phyloP scores from a whole-genome alignment of 2,888 invertebrate genomes.

The Cosmia pyralina region DNA sequence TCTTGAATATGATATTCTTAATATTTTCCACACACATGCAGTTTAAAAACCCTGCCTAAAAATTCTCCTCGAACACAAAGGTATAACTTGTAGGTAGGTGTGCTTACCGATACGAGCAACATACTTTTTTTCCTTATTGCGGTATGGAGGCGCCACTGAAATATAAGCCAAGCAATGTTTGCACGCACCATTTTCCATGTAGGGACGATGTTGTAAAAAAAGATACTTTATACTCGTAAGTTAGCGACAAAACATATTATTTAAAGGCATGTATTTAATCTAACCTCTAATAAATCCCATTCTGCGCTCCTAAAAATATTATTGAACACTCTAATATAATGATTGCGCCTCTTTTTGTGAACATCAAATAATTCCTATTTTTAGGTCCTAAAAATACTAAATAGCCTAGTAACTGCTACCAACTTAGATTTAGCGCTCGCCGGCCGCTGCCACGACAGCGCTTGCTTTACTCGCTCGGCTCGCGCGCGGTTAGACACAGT shows the following conservation, averaged over 20 bases:
- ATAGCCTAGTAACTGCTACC: not conserved
- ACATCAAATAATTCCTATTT: not conserved
- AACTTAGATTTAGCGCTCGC: not conserved
- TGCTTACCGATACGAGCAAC: conserved; percentile 42
- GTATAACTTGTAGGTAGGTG: conserved; percentile 43
- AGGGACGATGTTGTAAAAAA: conserved; percentile 29
- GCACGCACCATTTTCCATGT: conserved; percentile 41
- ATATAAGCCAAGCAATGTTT: conserved; percentile 46
- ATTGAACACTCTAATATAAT: not conserved
- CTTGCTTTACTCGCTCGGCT: not conserved
- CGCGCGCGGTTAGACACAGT: not conserved
- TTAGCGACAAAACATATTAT: not conserved
- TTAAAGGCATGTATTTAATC: not conserved
- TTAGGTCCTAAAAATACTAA: not conserved
- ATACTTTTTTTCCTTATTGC: conserved; percentile 50
- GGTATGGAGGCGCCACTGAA: conserved; percentile 33
- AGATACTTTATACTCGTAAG: conserved; percentile 1
- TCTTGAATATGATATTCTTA: not conserved
- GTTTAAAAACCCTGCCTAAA: conserved; percentile 6
- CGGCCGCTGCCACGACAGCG: not conserved
- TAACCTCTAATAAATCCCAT: not conserved
- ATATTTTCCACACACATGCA: not conserved
- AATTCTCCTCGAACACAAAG: conserved; percentile 23
- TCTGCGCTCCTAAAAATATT: not conserved
- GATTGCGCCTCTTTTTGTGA: not conserved